Base-by-base conservation (phyloP, 2,797 vertebrate genomes). In the Dendrocincla fuliginosa region DNA sequence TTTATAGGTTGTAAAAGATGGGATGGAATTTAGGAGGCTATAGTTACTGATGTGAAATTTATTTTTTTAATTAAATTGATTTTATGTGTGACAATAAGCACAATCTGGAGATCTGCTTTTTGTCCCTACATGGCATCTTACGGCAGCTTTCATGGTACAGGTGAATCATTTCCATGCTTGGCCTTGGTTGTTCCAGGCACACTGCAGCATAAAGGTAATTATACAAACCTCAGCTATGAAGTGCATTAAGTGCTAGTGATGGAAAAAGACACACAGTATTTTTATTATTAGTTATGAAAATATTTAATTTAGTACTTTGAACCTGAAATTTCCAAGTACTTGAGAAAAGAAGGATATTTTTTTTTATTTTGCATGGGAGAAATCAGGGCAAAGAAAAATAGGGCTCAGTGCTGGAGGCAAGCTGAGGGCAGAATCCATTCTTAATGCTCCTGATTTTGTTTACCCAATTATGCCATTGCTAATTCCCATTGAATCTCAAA, bases 21-120 rank as follows among this genome's bases (percentile, higher is more conserved):
- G 91, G 85, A 73, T 84, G 82, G 85, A 90, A 90, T 92, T 96
- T 93, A 94, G 92, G 87, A 96, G 92, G 56, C 82, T 50, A 1
- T 68, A 82, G 89, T 97, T 89, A 80, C 71, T 81, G 81, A 94
- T 83, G 70, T 67, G 85, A 93, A 88, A 90, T 83, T 92, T 95
- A n/a, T 73, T 71, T 87, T 90, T 85, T 84, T 55, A 90, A 90
- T 63, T 5, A 64, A 80, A 81, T 27, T 76, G 73, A 47, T 69
- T 80, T 84, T 60, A 56, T 68, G 6, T 13, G 44, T 87, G 77
- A 87, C 68, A 67, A 78, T 61, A 68, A 68, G 76, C 55, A 73
- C 37, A 71, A 46, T 33, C 59, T 63, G 46, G 41, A 95, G 49
- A 37, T 41, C 44, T 67, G 9, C 8, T 63, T 82, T 82, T 13